Conservation (phyloP, 2,888 invertebrate genomes). For the Lamproptera curius region DNA sequence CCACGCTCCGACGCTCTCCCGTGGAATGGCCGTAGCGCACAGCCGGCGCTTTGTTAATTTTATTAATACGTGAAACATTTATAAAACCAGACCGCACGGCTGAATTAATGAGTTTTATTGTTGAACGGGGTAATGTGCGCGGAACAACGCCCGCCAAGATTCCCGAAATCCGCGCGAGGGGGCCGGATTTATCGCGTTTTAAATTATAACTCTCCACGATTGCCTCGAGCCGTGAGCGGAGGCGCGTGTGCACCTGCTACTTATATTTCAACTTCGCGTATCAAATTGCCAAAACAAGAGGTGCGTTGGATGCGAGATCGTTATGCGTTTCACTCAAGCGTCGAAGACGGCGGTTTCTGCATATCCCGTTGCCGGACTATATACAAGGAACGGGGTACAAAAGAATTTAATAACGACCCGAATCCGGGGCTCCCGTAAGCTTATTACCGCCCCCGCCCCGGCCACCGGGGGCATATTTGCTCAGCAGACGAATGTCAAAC, state of each 20-base stretch:
- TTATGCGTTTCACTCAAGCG: constrained; percentile 51
- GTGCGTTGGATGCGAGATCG: constrained; percentile 32
- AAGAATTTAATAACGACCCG: constrained; percentile 72
- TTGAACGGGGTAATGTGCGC: constrained; percentile 66
- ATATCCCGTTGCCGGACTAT: constrained; percentile 57
- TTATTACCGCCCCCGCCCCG: constrained; percentile 60
- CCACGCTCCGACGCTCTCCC: constrained; percentile 67
- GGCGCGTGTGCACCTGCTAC: constrained; percentile 53
- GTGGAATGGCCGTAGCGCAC: constrained; percentile 67
- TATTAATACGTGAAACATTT: constrained; percentile 78
- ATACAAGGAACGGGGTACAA: constrained; percentile 59
- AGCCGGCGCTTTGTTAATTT: constrained; percentile 71
- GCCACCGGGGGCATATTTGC: constrained; percentile 66
- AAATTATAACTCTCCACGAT: constrained; percentile 59
- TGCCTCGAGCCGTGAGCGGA: constrained; percentile 38
- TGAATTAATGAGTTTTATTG: constrained; percentile 76
- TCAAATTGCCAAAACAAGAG: constrained; percentile 43
- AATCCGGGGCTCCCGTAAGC: constrained; percentile 60
- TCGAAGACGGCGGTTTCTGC: constrained; percentile 58
- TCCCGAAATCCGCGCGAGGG: constrained; percentile 46
- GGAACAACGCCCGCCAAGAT: constrained; percentile 59
- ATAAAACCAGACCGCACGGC: constrained; percentile 70
- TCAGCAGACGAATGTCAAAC: constrained; percentile 65
- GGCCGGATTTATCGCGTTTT: constrained; percentile 55
- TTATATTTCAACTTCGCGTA: constrained; percentile 40